Base-by-base conservation (phyloP, 2,797 vertebrate species). In the Podarcis siculus region DNA sequence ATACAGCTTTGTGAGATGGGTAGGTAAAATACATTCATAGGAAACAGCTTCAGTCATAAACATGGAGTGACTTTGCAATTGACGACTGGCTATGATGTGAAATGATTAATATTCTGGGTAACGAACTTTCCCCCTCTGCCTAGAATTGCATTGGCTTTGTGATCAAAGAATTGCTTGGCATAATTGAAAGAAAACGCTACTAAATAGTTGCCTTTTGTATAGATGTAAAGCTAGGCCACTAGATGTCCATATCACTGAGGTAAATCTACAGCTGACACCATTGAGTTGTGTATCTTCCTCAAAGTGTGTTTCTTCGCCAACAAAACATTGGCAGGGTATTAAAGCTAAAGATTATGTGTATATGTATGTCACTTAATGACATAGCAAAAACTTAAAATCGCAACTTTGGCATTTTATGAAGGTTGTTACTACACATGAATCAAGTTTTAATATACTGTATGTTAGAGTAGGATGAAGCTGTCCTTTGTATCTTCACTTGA, bases 401-500 rank as follows among this genome's bases (percentile, higher is more conserved):
- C 91, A 91, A 90, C 49, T 92, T 91, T 89, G 87, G 86, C 93
- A 88, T 93, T 95, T 96, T 69, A 71, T 91, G 90, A 94, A 92
- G 39, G 78, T 96, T 90, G 91, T 90, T 93, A 81, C 9, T 95
- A 94, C 91, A 94, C 88, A 92, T 79, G 92, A 97, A 94, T 89
- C 83, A 91, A 94, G 94, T 97, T 96, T 94, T 93, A 92, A 92
- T 95, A 94, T 95, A 87, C 95, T 95, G 89, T 95, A 83, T 95
- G 92, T 95, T 95, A 83, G 94, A 94, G 94, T 94, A 92, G 13
- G 95, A 77, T 94, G 92, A 96, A 95, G 91, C 92, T 95, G 96
- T 97, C 96, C 95, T 93, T 97, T 96, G 90, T 96, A 96, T 94
- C 88, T 89, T 94, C 72, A 87, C 91, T 86, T 94, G 95, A 96